Base-by-base conservation (phyloP, 2,797 vertebrate species). In the Alca torda region DNA sequence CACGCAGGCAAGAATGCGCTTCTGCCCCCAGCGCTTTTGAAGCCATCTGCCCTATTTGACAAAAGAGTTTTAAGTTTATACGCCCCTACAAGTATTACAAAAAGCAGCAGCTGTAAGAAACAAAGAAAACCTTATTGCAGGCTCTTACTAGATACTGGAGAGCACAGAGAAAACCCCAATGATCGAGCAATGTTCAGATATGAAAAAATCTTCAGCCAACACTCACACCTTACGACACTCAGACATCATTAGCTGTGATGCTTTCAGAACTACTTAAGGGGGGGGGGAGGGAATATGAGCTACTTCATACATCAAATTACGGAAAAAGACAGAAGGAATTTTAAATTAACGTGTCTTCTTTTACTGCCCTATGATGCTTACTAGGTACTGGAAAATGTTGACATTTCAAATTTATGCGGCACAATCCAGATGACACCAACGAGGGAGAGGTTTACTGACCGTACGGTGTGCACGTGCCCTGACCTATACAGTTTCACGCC, bases 381-480 rank as follows among this genome's bases (percentile, higher is more conserved):
- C 4, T 3, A 8, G 11, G 26, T 33, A 48, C 14, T 56, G 28
- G n/a, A 64, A 51, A 35, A 53, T 13, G 15, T 2, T 50, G 31
- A 25, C 31, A 41, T 80, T 72, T 50, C 45, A 26, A 30, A 39
- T 56, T 56, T 11, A 51, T 10, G 56, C 24, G 67, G 41, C 24
- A 39, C 35, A 53, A 61, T 16, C 41, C 59, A 60, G 33, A 10
- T 54, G 18, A 73, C 10, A 30, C 4, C 7, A 14, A 11, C 16
- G 37, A 65, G 26, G 21, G 21, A 33, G 7, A 37, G 9, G 12
- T 28, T 39, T 60, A 41, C 28, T 24, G 33, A 60, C 39, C 20
- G 20, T 4, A n/a, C 1, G 1, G 23, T 3, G 4, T 35, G 33
- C 43, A 30, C 5, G 1, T n/a, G 35, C 16, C 31, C 64, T 67